Evolutionary conservation across 2,888 invertebrate species (phyloP).

Genomic region (Caenorhabditis sp.): DNA sequence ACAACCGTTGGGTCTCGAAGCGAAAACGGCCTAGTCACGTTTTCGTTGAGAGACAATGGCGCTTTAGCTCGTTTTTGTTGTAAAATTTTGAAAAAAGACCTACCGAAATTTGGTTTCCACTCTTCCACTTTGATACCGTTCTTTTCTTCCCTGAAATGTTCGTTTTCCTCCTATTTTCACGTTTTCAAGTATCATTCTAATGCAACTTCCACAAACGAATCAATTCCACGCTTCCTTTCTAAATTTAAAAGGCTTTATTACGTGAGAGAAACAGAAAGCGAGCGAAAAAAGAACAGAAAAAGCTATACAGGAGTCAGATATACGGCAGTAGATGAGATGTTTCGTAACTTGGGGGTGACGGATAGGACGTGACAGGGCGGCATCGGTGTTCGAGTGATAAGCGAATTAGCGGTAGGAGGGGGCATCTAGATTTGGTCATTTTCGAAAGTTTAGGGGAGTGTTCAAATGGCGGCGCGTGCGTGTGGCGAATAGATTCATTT

Average conservation of each 20-base stretch:
- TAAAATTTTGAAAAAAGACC: too few species aligned
- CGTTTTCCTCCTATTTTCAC: neutral
- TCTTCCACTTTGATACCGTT: too few species aligned
- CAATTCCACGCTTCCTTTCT: neutral
- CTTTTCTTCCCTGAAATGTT: neutral
- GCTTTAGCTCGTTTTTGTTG: too few species aligned
- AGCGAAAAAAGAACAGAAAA: conserved; percentile 2
- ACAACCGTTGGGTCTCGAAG: too few species aligned
- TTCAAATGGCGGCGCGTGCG: neutral
- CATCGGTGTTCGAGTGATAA: conserved; percentile 26
- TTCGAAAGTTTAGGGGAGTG: conserved; percentile 33
- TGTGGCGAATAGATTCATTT: too few species aligned
- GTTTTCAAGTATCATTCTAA: neutral
- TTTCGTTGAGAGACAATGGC: too few species aligned
- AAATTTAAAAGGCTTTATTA: neutral
- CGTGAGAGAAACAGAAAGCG: neutral
- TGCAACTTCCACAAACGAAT: neutral
- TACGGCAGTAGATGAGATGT: conserved; percentile 47
- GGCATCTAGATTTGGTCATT: conserved; percentile 20
- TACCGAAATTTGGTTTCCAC: too few species aligned
- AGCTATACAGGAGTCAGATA: conserved; percentile 19
- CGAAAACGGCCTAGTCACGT: too few species aligned
- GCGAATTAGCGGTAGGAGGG: conserved; percentile 17
- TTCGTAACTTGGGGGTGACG: too few species aligned
- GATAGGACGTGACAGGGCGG: conserved; percentile 9